Evolutionary conservation across 2,888 invertebrate species (phyloP).

Genomic region (Dromius quadrimaculatus): DNA sequence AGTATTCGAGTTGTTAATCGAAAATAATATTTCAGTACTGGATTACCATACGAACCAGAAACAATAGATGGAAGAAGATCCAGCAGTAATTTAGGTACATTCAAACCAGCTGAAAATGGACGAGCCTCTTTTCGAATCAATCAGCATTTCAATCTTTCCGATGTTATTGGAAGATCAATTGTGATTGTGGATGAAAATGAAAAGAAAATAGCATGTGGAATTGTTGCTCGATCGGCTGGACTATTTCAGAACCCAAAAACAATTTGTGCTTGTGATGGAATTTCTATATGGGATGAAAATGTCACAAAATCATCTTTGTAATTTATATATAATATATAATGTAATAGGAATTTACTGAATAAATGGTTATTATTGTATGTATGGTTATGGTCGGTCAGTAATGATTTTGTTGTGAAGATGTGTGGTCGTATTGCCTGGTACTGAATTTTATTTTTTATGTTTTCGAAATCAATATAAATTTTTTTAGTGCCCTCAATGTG

Average conservation of each 20-base stretch:
- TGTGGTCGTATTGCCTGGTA: conserved; percentile 33
- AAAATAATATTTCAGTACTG: conserved; percentile 13
- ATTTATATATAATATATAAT: no score
- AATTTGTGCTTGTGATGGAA: conserved; percentile 91
- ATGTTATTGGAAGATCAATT: conserved; percentile 83
- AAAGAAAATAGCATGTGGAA: conserved; percentile 78
- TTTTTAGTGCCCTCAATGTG: conserved; percentile 24
- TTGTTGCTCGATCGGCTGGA: conserved; percentile 90
- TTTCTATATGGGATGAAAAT: conserved; percentile 89
- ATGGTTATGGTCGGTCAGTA: not conserved
- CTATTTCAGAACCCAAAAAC: conserved; percentile 88
- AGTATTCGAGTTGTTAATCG: not conserved
- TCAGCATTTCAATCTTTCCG: conserved; percentile 76
- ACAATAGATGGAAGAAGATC: not conserved
- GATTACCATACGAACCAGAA: conserved; percentile 17
- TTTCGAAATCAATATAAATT: not conserved
- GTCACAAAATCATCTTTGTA: conserved; percentile 66
- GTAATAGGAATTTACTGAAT: no score
- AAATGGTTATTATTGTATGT: no score
- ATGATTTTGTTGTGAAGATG: conserved; percentile 11
- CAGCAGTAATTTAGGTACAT: conserved; percentile 75
- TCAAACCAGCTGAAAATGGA: conserved; percentile 73
- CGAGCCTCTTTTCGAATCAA: conserved; percentile 76
- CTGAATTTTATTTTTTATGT: not conserved
- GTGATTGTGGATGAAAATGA: conserved; percentile 78